Base-by-base conservation (phyloP, 2,888 invertebrate genomes). In the Atethmia centrago region DNA sequence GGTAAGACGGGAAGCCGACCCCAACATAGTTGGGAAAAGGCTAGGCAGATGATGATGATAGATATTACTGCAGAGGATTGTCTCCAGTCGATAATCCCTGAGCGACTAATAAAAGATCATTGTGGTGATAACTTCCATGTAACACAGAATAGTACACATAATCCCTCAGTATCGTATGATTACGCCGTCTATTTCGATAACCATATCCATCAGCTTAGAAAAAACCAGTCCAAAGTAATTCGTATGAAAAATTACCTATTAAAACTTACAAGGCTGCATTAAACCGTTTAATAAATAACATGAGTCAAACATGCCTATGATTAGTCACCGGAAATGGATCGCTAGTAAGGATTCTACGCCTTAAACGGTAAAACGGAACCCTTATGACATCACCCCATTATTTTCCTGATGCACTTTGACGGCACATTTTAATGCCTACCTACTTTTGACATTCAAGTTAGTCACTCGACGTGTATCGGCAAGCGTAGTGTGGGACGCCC, bases 251-350 rank as follows among this genome's bases (percentile, higher is more conserved):
- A 75, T 65, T 28, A 63, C 45, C 49, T 59, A 49, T 66, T 58
- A 62, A 80, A 71, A 59, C 56, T 77, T 55, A 73, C 51, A 81
- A 73, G 56, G 64, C 56, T 71, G 59, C 71, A 74, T 68, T 68
- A 71, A 66, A 61, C 75, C 67, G 49, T 79, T 69, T 56, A 67
- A 79, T 72, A 76, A 83, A 83, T 72, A 77, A 71, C 68, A 77
- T 86, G 85, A 85, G 76, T 86, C 85, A 86, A 86, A 82, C 86
- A 55, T 75, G 63, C 78, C 71, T 71, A 85, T 78, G 79, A 83
- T 86, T 85, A 86, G 84, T 86, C 86, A 86, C 79, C 85, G 86
- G 87, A 86, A 86, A 85, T 71, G 71, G 40, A 78, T 66, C 78
- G 72, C 74, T 86, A 86, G 82, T 86, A 86, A 80, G 86, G 86